Evolutionary conservation across 2,888 invertebrate species (phyloP).

Genomic region (Melikaiella ostensackeni): DNA sequence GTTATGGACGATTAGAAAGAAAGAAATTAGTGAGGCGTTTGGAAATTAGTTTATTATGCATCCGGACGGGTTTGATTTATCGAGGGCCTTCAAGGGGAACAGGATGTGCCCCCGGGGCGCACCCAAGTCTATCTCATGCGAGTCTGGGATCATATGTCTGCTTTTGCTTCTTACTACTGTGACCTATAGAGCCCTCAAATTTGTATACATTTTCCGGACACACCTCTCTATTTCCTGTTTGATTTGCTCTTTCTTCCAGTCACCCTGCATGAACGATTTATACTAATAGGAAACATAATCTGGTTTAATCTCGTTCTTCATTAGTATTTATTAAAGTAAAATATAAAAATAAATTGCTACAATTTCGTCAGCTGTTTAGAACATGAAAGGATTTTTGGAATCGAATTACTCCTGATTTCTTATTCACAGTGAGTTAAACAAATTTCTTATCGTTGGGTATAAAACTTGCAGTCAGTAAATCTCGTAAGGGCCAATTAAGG

Average conservation of each 20-base stretch:
- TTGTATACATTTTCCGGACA: conserved; percentile 9
- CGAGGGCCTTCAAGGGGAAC: conserved; percentile 61
- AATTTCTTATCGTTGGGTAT: not conserved
- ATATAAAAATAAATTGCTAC: not conserved
- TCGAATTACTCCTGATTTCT: not conserved
- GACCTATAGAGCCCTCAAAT: conserved; percentile 15
- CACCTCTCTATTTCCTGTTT: conserved; percentile 21
- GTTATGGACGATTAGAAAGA: conserved; percentile 45
- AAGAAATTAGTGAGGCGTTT: conserved; percentile 60
- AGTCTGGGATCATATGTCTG: conserved; percentile 19
- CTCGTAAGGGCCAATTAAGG: not conserved
- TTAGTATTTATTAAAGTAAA: not conserved
- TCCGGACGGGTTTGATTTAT: conserved; percentile 67
- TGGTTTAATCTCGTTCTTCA: not conserved
- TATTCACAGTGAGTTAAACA: not conserved
- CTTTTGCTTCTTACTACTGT: conserved; percentile 1
- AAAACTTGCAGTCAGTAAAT: not conserved
- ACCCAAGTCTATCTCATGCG: conserved; percentile 56
- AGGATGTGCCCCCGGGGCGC: conserved; percentile 64
- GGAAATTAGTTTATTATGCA: conserved; percentile 66
- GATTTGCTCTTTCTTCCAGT: conserved; percentile 4
- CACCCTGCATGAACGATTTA: not conserved
- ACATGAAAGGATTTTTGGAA: not conserved
- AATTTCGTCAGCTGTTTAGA: not conserved
- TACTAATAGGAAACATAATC: not conserved